These are phyloP conservation scores for Scelioninae gen. 2 DNA, from an alignment of 2,888 invertebrate species.

Conservation along the genomic window DNA sequence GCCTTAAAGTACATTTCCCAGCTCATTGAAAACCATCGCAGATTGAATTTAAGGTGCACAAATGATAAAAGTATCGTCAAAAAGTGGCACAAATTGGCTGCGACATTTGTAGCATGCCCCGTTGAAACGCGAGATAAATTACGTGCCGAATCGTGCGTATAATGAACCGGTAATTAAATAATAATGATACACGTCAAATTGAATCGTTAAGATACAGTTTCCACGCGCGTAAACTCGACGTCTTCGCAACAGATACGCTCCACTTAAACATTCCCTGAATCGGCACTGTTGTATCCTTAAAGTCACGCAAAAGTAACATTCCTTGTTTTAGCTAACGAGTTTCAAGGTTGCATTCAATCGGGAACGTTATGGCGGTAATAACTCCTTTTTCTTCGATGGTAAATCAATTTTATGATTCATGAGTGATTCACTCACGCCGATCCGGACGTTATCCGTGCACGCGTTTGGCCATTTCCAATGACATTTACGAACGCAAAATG, in stretches of 20 bases:
- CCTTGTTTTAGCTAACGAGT: conserved; percentile 21
- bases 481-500: conserved; percentile 1
- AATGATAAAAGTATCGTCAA: no score
- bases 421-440: background rate
- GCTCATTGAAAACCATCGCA: no score
- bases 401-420: conserved; percentile 16
- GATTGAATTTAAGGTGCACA: no score
- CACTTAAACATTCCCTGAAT: conserved; percentile 22
- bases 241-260: conserved; percentile 26
- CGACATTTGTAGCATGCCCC: no score
- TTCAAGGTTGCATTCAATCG: conserved; percentile 17
- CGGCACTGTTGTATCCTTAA: conserved; percentile 6
- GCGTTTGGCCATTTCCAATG: background rate
- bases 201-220: conserved; percentile 6
- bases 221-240: background rate
- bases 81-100: no score
- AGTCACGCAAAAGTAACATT: conserved; percentile 13
- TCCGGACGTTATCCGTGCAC: background rate
- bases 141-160: background rate
- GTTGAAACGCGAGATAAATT: no score
- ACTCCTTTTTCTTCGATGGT: background rate
- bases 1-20: no score
- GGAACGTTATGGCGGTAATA: conserved; percentile 10
- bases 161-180: conserved; percentile 9
- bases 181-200: background rate